A percentile compares a stretch with the other conserved stretches of the same genome.
phyloP scores from a whole-genome alignment of 2,888 invertebrate species.

The Spodoptera exigua region DNA sequence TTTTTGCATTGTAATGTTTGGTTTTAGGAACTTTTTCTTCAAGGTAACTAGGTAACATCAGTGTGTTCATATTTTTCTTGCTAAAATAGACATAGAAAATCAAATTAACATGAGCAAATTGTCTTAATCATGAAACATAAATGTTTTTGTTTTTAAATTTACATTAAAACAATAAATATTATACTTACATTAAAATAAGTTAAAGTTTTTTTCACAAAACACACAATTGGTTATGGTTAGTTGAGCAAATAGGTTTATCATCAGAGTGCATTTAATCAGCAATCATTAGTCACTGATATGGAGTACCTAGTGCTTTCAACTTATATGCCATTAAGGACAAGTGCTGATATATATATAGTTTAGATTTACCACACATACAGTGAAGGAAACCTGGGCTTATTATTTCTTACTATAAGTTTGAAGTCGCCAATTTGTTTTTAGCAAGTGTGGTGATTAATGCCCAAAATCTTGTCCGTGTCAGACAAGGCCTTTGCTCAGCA shows the following conservation, averaged over 20 bases:
- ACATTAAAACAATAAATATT: too few relatives aligned
- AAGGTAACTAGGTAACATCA: constrained; percentile 67
- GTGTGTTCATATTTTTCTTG: constrained; percentile 4
- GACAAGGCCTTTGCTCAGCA: too few relatives aligned
- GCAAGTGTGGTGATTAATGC: too few relatives aligned
- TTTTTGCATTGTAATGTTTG: constrained; percentile 73
- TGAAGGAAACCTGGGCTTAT: too few relatives aligned
- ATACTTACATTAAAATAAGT: neutral
- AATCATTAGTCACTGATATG: constrained; percentile 32
- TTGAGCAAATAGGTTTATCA: constrained; percentile 28
- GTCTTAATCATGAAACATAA: too few relatives aligned
- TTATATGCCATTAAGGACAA: constrained; percentile 5
- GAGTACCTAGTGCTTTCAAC: constrained; percentile 18
- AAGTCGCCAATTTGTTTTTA: too few relatives aligned
- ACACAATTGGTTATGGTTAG: constrained; percentile 17
- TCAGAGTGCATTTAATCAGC: constrained; percentile 24
- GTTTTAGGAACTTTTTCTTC: constrained; percentile 73
- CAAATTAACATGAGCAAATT: too few relatives aligned
- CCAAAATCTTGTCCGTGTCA: too few relatives aligned
- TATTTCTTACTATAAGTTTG: too few relatives aligned
- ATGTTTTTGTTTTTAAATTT: too few relatives aligned
- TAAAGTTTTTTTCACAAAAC: constrained; percentile 26
- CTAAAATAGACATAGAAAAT: too few relatives aligned
- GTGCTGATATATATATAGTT: neutral
- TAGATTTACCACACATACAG: too few relatives aligned